Base-by-base conservation (phyloP, 2,113 vertebrate species). In the Podarcis raffonei region DNA sequence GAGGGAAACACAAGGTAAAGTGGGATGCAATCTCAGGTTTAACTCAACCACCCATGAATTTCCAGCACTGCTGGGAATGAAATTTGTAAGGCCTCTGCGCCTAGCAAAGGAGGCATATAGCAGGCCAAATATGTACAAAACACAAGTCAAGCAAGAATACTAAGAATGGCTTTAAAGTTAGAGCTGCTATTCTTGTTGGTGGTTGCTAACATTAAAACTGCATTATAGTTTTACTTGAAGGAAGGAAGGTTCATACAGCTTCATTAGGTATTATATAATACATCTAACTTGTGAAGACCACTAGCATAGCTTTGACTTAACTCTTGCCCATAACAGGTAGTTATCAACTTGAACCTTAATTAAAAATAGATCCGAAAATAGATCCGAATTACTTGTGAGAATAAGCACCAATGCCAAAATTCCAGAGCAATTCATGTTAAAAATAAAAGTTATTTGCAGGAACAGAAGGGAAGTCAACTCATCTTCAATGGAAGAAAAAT, bases 351-450 rank as follows among this genome's bases (percentile, higher is more conserved):
- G 15, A 3, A 16, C 75, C 76, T 82, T 90, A 79, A 87, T 87
- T 90, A 92, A 86, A 88, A 83, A 82, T 16, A 89, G 86, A n/a
- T n/a, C n/a, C n/a, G 77, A 84, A 91, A 88, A 32, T n/a, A 90
- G 79, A 91, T 62, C 79, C 79, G 88, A 92, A 87, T 77, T 48
- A 68, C 88, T 90, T 25, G 32, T 0, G 20, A 74, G 82, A 0
- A 0, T 65, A 92, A 92, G 79, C 75, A 90, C 0, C 0, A 37
- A 37, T 83, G 53, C 65, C 0, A 0, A 37, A n/a, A 80, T 80
- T 22, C 65, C 22, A 53, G 30, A 79, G 12, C 11, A 30, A 80
- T 0, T 53, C 62, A 27, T n/a, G 22, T 42, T 72, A 62, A 65
- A 86, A n/a, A 66, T 37, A 65, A 74, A 81, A 35, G 1, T 86